These are phyloP conservation scores for Oryzaephilus surinamensis DNA, from an alignment of 1,140 invertebrate species.

Conservation along the genomic window DNA sequence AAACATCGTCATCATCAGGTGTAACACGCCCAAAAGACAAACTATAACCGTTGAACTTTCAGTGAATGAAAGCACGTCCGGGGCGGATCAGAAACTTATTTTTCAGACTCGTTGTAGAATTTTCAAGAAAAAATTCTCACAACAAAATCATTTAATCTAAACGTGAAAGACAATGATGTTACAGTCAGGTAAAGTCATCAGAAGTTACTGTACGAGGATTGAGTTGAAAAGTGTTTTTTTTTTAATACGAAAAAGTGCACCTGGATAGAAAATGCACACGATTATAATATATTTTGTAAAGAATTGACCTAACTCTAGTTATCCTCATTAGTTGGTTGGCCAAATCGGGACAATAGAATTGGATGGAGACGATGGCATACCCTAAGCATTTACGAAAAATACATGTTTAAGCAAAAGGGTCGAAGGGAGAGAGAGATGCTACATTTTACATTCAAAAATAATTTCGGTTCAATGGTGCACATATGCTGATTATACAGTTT, in stretches of 20 bases:
- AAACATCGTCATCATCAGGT: no score
- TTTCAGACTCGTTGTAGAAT: no score
- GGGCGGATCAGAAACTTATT: no score
- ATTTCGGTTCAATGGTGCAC: conserved; percentile 23
- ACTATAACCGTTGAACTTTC: no score
- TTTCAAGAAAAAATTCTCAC: no score
- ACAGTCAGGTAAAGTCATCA: conserved; percentile 10
- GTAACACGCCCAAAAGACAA: no score
- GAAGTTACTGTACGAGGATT: conserved; percentile 1
- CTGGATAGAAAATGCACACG: conserved; percentile 25
- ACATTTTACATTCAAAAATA: conserved; percentile 18
- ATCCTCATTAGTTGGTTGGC: conserved; percentile 34
- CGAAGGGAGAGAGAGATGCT: conserved; percentile 7
- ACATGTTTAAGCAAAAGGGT: not conserved
- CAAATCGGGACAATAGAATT: conserved; percentile 22
- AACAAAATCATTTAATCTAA: no score
- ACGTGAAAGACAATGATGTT: no score
- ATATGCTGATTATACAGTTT: conserved; percentile 15
- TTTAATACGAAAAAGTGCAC: conserved; percentile 13
- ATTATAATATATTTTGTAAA: conserved; percentile 24
- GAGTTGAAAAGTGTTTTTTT: not conserved
- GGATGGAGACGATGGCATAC: conserved; percentile 23
- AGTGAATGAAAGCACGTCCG: no score
- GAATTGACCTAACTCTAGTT: conserved; percentile 35
- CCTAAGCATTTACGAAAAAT: no score